These are phyloP conservation scores for Chrysemys picta DNA, from an alignment of 2,113 vertebrate genomes.

Conservation along the genomic window DNA sequence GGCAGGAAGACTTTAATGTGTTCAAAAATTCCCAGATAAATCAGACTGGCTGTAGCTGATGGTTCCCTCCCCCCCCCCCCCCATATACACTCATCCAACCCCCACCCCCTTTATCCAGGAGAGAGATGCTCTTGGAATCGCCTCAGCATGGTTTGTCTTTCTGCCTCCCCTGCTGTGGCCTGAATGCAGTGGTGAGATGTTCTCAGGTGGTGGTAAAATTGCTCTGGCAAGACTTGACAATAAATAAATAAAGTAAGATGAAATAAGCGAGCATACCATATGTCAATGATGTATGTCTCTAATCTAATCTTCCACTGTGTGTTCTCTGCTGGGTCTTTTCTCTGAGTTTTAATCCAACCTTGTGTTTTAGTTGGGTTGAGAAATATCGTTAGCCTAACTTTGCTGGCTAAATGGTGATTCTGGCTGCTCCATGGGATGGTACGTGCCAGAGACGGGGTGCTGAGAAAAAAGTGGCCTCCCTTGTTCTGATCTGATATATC, in stretches of 20 bases:
- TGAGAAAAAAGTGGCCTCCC: slow-evolving; percentile 22
- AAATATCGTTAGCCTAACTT: neutral
- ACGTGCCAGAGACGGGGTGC: neutral
- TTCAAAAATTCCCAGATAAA: rapidly evolving
- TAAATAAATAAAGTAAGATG: neutral
- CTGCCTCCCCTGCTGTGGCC: rapidly evolving
- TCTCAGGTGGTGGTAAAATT: neutral
- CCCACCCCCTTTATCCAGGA: neutral
- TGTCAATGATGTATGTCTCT: neutral
- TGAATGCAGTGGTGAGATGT: neutral
- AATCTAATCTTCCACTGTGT: slow-evolving; percentile 20
- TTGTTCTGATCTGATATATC: neutral
- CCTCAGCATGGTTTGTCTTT: rapidly evolving
- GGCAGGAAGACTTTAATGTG: neutral
- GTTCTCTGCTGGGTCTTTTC: slow-evolving; percentile 34
- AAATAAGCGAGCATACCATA: rapidly evolving
- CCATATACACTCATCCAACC: neutral
- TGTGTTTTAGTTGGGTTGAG: neutral
- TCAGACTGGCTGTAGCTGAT: neutral
- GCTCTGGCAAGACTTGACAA: neutral
- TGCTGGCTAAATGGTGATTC: neutral
- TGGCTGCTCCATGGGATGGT: neutral
- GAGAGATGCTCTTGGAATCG: neutral
- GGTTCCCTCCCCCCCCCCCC: rapidly evolving
- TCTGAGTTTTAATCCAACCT: neutral